Percentiles rank a stretch among this genome's conserved stretches.
These are phyloP conservation scores for Caenorhabditis sp. DNA, from an alignment of 2,888 invertebrate species.

Conservation along the genomic window DNA sequence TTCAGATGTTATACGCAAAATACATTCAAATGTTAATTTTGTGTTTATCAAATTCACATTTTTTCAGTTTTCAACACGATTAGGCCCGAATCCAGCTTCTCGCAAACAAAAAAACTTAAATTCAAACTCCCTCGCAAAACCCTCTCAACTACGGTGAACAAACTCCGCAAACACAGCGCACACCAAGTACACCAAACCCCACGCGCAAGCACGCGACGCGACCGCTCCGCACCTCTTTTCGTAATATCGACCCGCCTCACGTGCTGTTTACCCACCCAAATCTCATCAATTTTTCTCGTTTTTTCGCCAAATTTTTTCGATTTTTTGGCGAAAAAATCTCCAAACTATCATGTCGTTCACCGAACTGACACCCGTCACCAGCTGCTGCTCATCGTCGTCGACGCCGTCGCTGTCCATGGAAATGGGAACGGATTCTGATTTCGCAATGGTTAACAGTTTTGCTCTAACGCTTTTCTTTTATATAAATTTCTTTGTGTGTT, in stretches of 20 bases:
- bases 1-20: too few species aligned
- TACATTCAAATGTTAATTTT: too few species aligned
- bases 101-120: not conserved
- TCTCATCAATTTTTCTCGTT: not conserved
- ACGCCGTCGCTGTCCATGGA: not conserved
- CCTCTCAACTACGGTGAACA: not conserved
- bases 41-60: too few species aligned
- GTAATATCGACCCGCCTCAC: conserved; percentile 15
- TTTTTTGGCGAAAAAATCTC: not conserved
- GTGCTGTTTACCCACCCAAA: not conserved
- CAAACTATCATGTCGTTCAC: conserved; percentile 30
- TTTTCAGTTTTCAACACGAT: too few species aligned
- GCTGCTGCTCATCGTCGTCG: conserved; percentile 28
- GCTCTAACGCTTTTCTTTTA: not conserved
- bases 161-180: not conserved
- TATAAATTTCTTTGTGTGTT: conserved; percentile 3
- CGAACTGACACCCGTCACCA: conserved; percentile 44
- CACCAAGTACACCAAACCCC: conserved; percentile 5
- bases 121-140: not conserved
- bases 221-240: conserved; percentile 33
- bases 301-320: conserved; percentile 5
- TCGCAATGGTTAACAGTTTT: conserved; percentile 36
- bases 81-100: too few species aligned
- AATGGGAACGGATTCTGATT: conserved; percentile 7
- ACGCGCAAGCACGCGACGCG: conserved; percentile 53